phyloP scores from a whole-genome alignment of 2,888 invertebrate genomes.

The Rhodophaea formosa region DNA sequence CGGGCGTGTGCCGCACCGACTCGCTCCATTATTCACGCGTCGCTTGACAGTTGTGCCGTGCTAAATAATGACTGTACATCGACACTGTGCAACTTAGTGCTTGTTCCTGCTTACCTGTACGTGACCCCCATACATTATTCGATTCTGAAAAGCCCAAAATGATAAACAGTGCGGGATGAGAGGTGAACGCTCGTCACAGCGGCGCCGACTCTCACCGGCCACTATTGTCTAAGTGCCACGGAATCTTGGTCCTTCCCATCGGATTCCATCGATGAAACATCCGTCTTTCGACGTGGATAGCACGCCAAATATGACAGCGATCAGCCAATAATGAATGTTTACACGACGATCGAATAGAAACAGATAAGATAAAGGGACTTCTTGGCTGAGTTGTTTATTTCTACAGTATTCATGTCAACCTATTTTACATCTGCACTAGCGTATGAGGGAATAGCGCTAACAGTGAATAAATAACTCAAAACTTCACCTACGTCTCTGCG shows the following conservation, averaged over 20 bases:
- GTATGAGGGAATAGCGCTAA: slow-evolving; percentile 45
- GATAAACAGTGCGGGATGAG: slow-evolving; percentile 66
- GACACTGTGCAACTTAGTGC: slow-evolving; percentile 66
- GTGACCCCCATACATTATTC: slow-evolving; percentile 44
- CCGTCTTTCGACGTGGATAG: slow-evolving; percentile 65
- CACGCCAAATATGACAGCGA: slow-evolving; percentile 59
- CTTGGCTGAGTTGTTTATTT: slow-evolving; percentile 31
- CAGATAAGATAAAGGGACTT: slow-evolving; percentile 61
- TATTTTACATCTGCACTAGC: slow-evolving; percentile 7
- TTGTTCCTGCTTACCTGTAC: slow-evolving; percentile 53
- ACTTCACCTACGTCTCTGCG: slow-evolving; percentile 20
- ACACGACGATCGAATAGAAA: slow-evolving; percentile 50
- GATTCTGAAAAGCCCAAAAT: slow-evolving; percentile 40
- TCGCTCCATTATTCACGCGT: slow-evolving; percentile 67
- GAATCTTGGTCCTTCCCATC: slow-evolving; percentile 79
- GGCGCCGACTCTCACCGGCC: slow-evolving; percentile 78
- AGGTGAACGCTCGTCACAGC: slow-evolving; percentile 79
- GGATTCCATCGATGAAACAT: slow-evolving; percentile 73
- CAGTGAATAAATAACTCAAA: slow-evolving; percentile 47
- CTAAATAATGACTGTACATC: slow-evolving; percentile 65
- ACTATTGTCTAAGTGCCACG: slow-evolving; percentile 79
- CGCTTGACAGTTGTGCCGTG: slow-evolving; percentile 70
- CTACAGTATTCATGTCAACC: slow-evolving; percentile 19
- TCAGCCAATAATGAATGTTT: slow-evolving; percentile 57
- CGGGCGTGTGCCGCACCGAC: slow-evolving; percentile 51